phyloP scores from a whole-genome alignment of 2,797 vertebrate genomes.

The Falco rusticolus region DNA sequence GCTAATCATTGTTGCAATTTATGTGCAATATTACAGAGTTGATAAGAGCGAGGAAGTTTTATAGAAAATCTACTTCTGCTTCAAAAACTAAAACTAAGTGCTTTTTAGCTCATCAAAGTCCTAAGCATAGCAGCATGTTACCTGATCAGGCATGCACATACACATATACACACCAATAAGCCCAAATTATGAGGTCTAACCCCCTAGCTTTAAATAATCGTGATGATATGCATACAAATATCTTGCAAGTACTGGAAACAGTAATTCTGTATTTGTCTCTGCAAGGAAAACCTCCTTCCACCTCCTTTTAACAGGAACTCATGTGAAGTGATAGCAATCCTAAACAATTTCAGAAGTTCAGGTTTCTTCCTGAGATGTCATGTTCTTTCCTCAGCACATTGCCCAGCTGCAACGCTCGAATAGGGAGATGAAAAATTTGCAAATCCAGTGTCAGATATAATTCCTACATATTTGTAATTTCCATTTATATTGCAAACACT shows the following conservation, averaged over 20 bases:
- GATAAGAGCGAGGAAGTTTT: background rate
- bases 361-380: background rate
- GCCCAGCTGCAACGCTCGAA: background rate
- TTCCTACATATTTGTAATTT: background rate
- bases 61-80: background rate
- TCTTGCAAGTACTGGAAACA: background rate
- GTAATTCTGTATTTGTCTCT: background rate
- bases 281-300: background rate
- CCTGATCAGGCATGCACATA: background rate
- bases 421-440: background rate
- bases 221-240: background rate
- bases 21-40: background rate
- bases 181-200: background rate
- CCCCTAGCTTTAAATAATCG: background rate
- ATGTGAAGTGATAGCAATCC: background rate
- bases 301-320: background rate
- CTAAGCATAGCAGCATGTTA: background rate
- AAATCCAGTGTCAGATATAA: background rate
- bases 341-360: background rate
- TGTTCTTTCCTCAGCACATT: background rate
- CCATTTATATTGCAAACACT: background rate
- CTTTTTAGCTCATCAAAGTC: background rate
- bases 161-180: background rate
- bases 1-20: background rate
- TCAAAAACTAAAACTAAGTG: background rate